Conservation (phyloP, 2,888 invertebrate species). For the Oligia latruncula region DNA sequence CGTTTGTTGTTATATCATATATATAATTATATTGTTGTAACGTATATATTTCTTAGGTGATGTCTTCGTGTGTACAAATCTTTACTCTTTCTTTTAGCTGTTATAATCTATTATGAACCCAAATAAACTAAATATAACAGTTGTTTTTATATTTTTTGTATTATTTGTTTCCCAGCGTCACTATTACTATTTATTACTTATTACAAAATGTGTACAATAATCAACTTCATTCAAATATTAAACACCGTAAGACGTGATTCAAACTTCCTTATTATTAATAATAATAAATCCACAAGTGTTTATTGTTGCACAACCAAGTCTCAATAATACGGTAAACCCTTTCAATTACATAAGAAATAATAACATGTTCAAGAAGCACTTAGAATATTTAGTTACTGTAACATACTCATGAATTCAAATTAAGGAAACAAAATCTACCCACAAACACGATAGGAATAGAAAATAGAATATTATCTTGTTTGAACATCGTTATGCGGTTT, state of each 20-base stretch:
- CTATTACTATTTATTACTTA: too few species aligned
- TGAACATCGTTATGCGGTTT: neutral
- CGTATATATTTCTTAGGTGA: constrained; percentile 69
- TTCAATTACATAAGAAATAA: neutral
- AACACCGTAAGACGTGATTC: neutral
- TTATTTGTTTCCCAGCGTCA: constrained; percentile 41
- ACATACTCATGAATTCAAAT: neutral
- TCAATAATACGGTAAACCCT: neutral
- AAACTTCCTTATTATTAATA: neutral
- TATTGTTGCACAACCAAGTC: neutral
- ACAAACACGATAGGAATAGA: neutral
- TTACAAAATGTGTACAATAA: neutral
- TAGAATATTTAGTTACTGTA: too few species aligned
- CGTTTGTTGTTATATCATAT: constrained; percentile 69
- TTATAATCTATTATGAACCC: constrained; percentile 78
- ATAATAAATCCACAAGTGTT: too few species aligned
- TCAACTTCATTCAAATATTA: neutral
- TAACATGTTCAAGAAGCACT: neutral
- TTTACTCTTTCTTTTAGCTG: constrained; percentile 66
- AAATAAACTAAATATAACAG: constrained; percentile 72
- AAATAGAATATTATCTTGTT: neutral
- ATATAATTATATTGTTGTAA: constrained; percentile 54
- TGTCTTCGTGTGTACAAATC: constrained; percentile 73
- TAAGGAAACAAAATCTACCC: neutral
- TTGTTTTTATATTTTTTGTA: constrained; percentile 55